Percentiles rank a stretch among this genome's conserved stretches.
These are phyloP conservation scores for Centroberyx gerrardi DNA, from an alignment of 2,797 vertebrate genomes.

Conservation along the genomic window DNA sequence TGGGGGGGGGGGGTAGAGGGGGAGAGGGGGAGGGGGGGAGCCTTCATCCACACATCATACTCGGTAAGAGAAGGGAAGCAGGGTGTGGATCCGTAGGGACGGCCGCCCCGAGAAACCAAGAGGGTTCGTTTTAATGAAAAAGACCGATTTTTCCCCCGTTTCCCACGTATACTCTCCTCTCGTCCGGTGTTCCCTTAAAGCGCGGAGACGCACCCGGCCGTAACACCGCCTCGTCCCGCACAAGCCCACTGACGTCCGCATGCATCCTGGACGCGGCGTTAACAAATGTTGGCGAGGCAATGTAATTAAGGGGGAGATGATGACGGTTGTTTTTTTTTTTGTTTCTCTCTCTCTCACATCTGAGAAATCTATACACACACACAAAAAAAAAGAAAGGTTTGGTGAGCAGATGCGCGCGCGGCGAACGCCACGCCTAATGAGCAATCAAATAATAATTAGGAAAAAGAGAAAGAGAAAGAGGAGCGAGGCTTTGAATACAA, in stretches of 20 bases:
- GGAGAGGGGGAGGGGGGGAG: constrained; percentile 86
- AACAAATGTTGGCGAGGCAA: constrained; percentile 59
- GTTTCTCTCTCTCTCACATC: constrained; percentile 24
- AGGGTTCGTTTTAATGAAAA: constrained; percentile 73
- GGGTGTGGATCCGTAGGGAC: constrained; percentile 75
- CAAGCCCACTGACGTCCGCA: too few species aligned
- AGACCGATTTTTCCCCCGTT: constrained; percentile 42
- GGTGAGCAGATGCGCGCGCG: constrained; percentile 73
- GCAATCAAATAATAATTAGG: constrained; percentile 87
- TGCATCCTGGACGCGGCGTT: constrained; percentile 54
- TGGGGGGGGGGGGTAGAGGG: too few species aligned
- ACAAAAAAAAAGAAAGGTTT: constrained; percentile 52
- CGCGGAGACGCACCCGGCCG: too few species aligned
- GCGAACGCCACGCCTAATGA: constrained; percentile 79
- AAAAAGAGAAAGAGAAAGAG: constrained; percentile 62
- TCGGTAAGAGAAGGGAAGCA: constrained; percentile 87
- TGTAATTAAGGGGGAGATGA: constrained; percentile 72
- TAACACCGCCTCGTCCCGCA: too few species aligned
- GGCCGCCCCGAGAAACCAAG: constrained; percentile 47
- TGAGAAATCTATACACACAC: constrained; percentile 42
- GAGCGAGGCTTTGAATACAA: constrained; percentile 68
- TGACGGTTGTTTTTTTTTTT: constrained; percentile 35
- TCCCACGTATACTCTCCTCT: constrained; percentile 9
- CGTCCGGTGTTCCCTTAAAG: too few species aligned
- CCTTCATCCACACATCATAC: constrained; percentile 99